These are phyloP conservation scores for Gasterosteus aculeatus DNA, from an alignment of 2,113 vertebrate species.

Conservation along the genomic window DNA sequence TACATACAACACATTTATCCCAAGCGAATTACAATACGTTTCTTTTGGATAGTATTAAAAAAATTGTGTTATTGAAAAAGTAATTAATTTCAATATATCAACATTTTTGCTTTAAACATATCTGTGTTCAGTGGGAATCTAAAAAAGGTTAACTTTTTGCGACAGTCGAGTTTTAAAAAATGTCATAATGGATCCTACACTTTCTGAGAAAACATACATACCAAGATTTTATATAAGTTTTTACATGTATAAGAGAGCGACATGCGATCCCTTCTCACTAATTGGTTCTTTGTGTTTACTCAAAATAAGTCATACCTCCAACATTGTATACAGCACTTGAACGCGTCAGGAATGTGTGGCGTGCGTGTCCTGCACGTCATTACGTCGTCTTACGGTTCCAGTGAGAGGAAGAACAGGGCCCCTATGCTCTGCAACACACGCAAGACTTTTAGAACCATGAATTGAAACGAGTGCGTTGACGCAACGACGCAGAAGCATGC, in stretches of 20 bases:
- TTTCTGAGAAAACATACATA: not conserved
- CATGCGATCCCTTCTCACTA: not conserved
- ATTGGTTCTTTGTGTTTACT: not conserved
- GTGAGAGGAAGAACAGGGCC: not conserved
- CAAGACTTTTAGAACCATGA: too few species aligned
- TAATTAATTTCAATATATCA: not conserved
- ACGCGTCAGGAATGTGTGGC: conserved; percentile 21
- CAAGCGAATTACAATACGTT: too few species aligned
- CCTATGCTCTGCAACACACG: too few species aligned
- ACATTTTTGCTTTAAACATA: not conserved
- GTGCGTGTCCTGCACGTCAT: not conserved
- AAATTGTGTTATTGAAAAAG: not conserved
- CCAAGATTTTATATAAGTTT: not conserved
- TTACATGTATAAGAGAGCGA: not conserved
- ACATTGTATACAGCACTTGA: not conserved
- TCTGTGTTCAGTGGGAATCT: not conserved
- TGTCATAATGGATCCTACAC: not conserved
- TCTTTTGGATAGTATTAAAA: not conserved
- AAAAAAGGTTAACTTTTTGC: not conserved
- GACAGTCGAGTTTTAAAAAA: not conserved
- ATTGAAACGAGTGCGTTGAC: too few species aligned
- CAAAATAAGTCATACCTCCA: not conserved
- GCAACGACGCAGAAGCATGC: too few species aligned
- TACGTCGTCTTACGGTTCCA: not conserved
- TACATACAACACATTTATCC: too few species aligned